These are phyloP conservation scores for Eubasilissa regina DNA, from an alignment of 1,140 invertebrate genomes.

Conservation along the genomic window DNA sequence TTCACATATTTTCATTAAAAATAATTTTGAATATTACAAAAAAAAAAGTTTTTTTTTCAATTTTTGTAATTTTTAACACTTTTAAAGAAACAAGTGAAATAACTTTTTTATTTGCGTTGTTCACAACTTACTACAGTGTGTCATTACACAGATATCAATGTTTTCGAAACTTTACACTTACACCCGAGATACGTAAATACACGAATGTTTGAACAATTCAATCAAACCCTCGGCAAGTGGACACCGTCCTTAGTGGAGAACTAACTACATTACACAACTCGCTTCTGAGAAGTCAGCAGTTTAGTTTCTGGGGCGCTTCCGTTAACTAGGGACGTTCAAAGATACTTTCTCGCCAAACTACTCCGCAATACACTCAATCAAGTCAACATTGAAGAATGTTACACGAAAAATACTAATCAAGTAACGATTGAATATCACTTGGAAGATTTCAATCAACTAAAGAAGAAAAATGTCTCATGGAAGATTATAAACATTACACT, in stretches of 20 bases:
- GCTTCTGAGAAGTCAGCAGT: constrained; percentile 10
- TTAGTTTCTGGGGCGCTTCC: not conserved
- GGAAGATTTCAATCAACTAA: too few species aligned
- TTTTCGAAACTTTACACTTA: not conserved
- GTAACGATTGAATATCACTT: too few species aligned
- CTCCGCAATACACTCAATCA: not conserved
- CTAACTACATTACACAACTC: constrained; percentile 22
- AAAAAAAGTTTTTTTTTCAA: too few species aligned
- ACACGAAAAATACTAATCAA: too few species aligned
- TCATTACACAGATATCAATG: not conserved
- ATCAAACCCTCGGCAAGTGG: constrained; percentile 20
- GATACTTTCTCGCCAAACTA: not conserved
- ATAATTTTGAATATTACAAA: too few species aligned
- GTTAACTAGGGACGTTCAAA: not conserved
- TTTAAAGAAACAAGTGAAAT: too few species aligned
- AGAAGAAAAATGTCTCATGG: too few species aligned
- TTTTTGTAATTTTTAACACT: too few species aligned
- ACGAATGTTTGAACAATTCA: constrained; percentile 13
- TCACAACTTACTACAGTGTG: not conserved
- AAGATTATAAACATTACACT: too few species aligned
- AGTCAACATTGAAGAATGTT: too few species aligned
- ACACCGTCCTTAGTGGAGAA: not conserved
- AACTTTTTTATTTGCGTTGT: too few species aligned
- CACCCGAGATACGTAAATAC: not conserved
- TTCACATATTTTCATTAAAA: too few species aligned